These are phyloP conservation scores for Colletes collaris DNA, from an alignment of 2,888 invertebrate species.

Conservation along the genomic window DNA sequence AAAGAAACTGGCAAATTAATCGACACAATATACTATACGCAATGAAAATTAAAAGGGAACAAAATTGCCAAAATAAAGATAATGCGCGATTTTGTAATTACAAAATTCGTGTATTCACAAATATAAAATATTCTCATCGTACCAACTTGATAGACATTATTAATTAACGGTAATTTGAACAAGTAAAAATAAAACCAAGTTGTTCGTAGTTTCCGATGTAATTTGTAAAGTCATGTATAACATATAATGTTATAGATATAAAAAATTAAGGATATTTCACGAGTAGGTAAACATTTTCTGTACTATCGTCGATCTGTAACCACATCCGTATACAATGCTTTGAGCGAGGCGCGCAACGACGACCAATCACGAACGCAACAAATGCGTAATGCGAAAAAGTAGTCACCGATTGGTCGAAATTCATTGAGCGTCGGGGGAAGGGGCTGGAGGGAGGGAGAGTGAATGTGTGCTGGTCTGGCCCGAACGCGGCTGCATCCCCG, in stretches of 20 bases:
- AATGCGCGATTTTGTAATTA: background rate
- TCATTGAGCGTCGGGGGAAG: background rate
- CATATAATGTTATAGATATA: background rate
- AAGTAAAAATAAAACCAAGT: no score
- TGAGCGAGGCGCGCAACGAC: slow-evolving; percentile 4
- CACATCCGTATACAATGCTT: background rate
- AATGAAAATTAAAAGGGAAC: background rate
- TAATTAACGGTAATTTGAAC: no score
- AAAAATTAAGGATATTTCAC: background rate
- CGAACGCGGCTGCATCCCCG: slow-evolving; percentile 63
- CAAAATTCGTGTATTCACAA: background rate
- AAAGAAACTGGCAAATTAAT: background rate
- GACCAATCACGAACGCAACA: slow-evolving; percentile 10
- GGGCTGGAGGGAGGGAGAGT: slow-evolving; percentile 5
- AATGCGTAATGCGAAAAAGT: slow-evolving; percentile 16
- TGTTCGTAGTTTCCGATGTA: no score
- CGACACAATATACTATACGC: background rate
- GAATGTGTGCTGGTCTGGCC: slow-evolving; percentile 55
- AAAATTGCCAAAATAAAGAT: background rate
- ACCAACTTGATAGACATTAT: background rate
- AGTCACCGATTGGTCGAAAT: slow-evolving; percentile 35
- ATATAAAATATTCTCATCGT: background rate
- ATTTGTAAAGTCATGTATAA: no score
- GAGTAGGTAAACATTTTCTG: background rate
- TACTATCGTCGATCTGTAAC: slow-evolving; percentile 23